A percentile compares a stretch with the other conserved stretches of the same genome.
These are phyloP conservation scores for Thera obeliscata DNA, from an alignment of 2,888 invertebrate genomes.

Conservation along the genomic window DNA sequence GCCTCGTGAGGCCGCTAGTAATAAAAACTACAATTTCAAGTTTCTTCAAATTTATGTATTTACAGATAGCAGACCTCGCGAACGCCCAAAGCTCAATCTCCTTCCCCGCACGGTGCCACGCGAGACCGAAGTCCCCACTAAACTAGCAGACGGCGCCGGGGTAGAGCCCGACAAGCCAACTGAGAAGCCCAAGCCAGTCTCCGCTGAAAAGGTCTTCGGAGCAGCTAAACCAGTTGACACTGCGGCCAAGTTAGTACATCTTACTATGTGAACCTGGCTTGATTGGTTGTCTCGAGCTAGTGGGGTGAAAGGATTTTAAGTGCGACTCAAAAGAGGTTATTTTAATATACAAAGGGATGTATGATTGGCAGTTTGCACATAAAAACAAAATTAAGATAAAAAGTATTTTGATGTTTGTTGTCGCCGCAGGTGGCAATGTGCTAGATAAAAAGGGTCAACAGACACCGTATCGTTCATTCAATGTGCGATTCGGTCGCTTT, in stretches of 20 bases:
- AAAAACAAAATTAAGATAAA: conserved; percentile 51
- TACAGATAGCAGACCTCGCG: conserved; percentile 82
- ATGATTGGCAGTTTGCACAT: conserved; percentile 47
- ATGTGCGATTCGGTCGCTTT: conserved; percentile 67
- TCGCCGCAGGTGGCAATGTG: conserved; percentile 51
- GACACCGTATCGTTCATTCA: conserved; percentile 59
- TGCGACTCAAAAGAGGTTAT: no score
- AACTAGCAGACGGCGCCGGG: conserved; percentile 65
- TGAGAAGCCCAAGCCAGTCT: conserved; percentile 77
- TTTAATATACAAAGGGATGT: no score
- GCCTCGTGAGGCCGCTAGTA: no score
- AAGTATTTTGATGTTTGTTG: conserved; percentile 52
- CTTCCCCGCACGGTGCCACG: conserved; percentile 92
- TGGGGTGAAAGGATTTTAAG: no score
- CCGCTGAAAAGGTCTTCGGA: conserved; percentile 94
- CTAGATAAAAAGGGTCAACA: conserved; percentile 63
- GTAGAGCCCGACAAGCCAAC: conserved; percentile 51
- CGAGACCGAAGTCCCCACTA: conserved; percentile 72
- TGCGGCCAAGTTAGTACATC: conserved; percentile 86
- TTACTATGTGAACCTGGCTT: not conserved
- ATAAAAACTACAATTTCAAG: not conserved
- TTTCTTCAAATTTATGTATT: not conserved
- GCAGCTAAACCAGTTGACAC: conserved; percentile 98
- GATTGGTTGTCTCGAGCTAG: not conserved
- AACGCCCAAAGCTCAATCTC: conserved; percentile 91